Base-by-base conservation (phyloP, 2,113 vertebrate species). In the Silurus glanis region DNA sequence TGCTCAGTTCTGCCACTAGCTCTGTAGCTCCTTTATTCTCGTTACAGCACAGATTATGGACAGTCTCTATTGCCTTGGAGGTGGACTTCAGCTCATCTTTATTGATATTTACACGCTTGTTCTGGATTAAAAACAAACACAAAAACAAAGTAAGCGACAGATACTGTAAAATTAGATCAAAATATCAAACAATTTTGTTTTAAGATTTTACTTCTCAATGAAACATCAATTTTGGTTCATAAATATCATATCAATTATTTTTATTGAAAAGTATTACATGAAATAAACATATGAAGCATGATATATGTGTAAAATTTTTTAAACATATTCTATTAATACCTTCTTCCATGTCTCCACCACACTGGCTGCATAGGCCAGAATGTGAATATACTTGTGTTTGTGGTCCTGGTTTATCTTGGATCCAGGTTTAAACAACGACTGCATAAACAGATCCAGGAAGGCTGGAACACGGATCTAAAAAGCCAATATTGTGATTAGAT, bases 391-490 rank as follows among this genome's bases (percentile, higher is more conserved):
- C 89, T 99, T 99, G 93, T 99, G 98, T 88, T 99, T 99, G 84
- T 99, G 98, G 90, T 99, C 98, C 91, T 99, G 98, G 94, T 99
- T 99, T 91, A 99, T 98, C 92, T 98, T 97, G n/a, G 98, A 97
- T 13, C 98, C 98, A 0, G 98, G 98, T 56, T 98, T 99, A 86
- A 99, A 99, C 55, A 99, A 94, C 0, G 98, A 99, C 93, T 97
- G 97, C 98, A 99, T 99, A 90, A 99, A 99, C 56, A 99, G 95
- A 89, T 99, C 98, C 88, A 99, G 91, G 91, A 99, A 99, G 49
- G 98, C 98, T 0, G 98, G 98, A 9, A 99, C 98, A 84, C 98
- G 92, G 90, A 99, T 99, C 98, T 99, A 61, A 47, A 80, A 61
- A 61, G 9, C 10, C 10, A 28, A 45, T 9, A 61, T 7, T 21